Percentiles rank a stretch among this genome's conserved stretches.
These are phyloP conservation scores for Sturmia bella DNA, from an alignment of 2,888 invertebrate genomes.

Conservation along the genomic window DNA sequence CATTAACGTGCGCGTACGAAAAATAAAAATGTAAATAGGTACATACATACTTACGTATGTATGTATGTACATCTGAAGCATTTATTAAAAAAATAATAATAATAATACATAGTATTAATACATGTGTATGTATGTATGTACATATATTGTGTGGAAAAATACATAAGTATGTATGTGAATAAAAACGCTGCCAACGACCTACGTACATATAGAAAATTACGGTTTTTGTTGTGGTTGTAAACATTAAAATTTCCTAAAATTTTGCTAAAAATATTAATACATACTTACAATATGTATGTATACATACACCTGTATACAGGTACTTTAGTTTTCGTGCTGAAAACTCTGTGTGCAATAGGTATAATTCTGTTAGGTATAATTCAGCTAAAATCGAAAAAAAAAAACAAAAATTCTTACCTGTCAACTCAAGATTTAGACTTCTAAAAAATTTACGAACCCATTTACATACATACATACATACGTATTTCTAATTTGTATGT, in stretches of 20 bases:
- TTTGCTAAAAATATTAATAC: too few relatives aligned
- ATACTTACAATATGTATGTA: too few relatives aligned
- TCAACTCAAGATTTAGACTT: too few relatives aligned
- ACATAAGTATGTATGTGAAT: not conserved
- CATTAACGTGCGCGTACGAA: constrained; percentile 33
- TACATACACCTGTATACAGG: too few relatives aligned
- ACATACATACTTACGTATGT: not conserved
- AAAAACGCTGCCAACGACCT: constrained; percentile 34
- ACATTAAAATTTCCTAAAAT: too few relatives aligned
- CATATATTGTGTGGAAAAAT: not conserved
- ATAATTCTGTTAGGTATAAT: too few relatives aligned
- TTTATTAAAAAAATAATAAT: not conserved
- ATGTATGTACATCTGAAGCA: not conserved
- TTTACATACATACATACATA: not conserved
- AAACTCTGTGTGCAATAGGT: too few relatives aligned
- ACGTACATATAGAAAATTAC: constrained; percentile 1
- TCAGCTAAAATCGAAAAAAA: too few relatives aligned
- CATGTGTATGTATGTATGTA: not conserved
- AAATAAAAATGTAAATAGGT: constrained; percentile 10
- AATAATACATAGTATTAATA: not conserved
- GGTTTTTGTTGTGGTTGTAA: too few relatives aligned
- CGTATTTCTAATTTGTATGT: too few relatives aligned
- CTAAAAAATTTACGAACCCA: not conserved
- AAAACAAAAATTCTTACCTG: too few relatives aligned
- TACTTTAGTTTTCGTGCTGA: too few relatives aligned